Base-by-base conservation (phyloP, 2,113 vertebrate genomes). In the Scolopax mira region DNA sequence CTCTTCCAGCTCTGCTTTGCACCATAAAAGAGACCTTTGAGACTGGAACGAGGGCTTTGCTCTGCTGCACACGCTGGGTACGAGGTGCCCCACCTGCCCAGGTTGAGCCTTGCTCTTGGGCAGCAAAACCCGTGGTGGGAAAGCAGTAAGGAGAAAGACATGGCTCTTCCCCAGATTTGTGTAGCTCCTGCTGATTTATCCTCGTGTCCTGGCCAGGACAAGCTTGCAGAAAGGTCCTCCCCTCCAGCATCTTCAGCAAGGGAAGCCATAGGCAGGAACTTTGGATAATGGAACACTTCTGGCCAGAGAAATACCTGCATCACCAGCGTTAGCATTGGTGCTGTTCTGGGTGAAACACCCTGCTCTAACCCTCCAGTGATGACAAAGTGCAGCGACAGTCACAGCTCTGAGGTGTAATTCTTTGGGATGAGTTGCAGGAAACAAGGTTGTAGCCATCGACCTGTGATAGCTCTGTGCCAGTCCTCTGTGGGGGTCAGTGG, bases 1-100 rank as follows among this genome's bases (percentile, higher is more conserved):
- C 72, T 78, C 64, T 70, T 16, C 49, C 75, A 73, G 89, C 64
- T 66, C 87, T 28, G 79, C 78, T 70, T 16, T 37, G 64, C 13
- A 8, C 91, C 87, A 51, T 51, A 55, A 82, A 95, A 55, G 64
- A 65, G 90, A 90, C 88, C 92, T 93, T 61, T 67, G 94, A 65
- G 85, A 28, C 13, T 0, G 0, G n/a, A 61, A 57, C 1, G 0
- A 72, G 78, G 71, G 87, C 66, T 75, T n/a, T 35, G 88, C 67
- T 54, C 10, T 55, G 42, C 67, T 39, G 22, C 23, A 22, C 3
- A 2, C 21, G 1, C 41, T 67, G 5, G 74, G 51, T 30, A 5
- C 1, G 15, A 37, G 65, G 33, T 39, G 83, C 75, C 58, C 23
- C 31, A 33, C 37, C 79, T 75, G 69, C 42, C 28, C 11, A 6